These are phyloP conservation scores for Tholera decimalis DNA, from an alignment of 2,888 invertebrate genomes.

Conservation along the genomic window DNA sequence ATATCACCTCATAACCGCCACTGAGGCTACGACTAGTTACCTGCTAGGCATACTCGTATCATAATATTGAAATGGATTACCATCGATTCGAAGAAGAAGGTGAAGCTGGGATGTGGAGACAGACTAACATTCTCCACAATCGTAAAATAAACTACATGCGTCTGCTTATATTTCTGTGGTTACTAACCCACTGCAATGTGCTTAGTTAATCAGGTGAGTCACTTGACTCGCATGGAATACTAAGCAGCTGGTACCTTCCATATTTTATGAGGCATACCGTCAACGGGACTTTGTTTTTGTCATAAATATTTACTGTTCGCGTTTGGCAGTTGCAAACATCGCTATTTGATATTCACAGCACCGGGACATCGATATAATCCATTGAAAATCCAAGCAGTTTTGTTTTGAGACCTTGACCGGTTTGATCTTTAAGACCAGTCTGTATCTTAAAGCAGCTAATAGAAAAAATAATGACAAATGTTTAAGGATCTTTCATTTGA, in stretches of 20 bases:
- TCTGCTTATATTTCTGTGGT: slow-evolving; percentile 32
- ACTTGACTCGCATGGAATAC: slow-evolving; percentile 38
- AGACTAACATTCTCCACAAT: too few species aligned
- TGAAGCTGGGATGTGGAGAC: too few species aligned
- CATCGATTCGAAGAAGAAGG: too few species aligned
- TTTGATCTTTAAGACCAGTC: too few species aligned
- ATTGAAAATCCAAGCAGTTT: not conserved
- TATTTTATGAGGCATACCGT: slow-evolving; percentile 34
- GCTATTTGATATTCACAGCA: slow-evolving; percentile 31
- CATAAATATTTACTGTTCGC: slow-evolving; percentile 50
- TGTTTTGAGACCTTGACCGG: not conserved
- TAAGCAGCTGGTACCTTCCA: slow-evolving; percentile 38
- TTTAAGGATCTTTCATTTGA: not conserved
- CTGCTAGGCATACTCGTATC: too few species aligned
- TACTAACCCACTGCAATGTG: slow-evolving; percentile 18
- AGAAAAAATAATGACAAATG: too few species aligned
- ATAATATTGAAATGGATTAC: too few species aligned
- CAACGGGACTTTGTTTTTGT: slow-evolving; percentile 52
- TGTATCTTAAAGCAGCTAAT: too few species aligned
- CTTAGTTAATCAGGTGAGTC: slow-evolving; percentile 53
- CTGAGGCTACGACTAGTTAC: too few species aligned
- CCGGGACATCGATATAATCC: not conserved
- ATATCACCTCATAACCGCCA: too few species aligned
- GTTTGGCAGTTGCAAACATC: slow-evolving; percentile 16
- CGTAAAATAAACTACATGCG: slow-evolving; percentile 13